Evolutionary conservation across 2,797 vertebrate genomes (phyloP), one percentile per base, ranked within the genome.

Genomic region (Philypnodon macrostomus): DNA sequence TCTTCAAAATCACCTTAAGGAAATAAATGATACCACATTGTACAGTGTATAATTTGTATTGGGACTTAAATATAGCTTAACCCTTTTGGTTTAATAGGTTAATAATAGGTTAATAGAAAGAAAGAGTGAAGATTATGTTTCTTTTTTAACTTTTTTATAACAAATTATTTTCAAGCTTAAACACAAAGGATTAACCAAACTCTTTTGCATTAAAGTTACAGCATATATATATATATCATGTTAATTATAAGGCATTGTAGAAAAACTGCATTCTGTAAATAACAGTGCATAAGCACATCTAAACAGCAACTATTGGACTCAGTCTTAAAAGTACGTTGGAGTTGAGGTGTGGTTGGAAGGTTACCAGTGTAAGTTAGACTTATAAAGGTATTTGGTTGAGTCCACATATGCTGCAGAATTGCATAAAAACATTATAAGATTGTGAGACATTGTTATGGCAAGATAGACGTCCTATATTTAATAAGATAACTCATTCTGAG

Each of bases 91-190:
- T n/a, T n/a, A n/a, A n/a, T n/a, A n/a, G n/a, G n/a, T n/a, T n/a
- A n/a, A n/a, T n/a, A n/a, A n/a, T n/a, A n/a, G n/a, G n/a, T n/a
- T n/a, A n/a, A n/a, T n/a, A n/a, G n/a, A n/a, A n/a, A n/a, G n/a
- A n/a, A n/a, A n/a, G n/a, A 23, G 3, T 23, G 21, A 23, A 23
- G 3, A n/a, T 23, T 23, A 17, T 16, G 37, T 35, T 53, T 30
- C 26, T 41, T 37, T 21, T 54, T 75, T 75, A 31, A 35, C 45
- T n/a, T 2, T 80, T 82, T 89, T 77, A 81, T 89, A 86, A 88
- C 54, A 87, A 88, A 89, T 80, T 46, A 83, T 81, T 75, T n/a
- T 76, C 70, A 84, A 80, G 68, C 80, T 70, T 78, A 57, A 75
- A 70, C 73, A 86, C 74, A 58, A 80, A n/a, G n/a, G 77, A 71